Percentiles rank a stretch among this genome's conserved stretches.
Evolutionary conservation across 2,888 invertebrate genomes (phyloP).

Genomic region (Antheraea yamamai): DNA sequence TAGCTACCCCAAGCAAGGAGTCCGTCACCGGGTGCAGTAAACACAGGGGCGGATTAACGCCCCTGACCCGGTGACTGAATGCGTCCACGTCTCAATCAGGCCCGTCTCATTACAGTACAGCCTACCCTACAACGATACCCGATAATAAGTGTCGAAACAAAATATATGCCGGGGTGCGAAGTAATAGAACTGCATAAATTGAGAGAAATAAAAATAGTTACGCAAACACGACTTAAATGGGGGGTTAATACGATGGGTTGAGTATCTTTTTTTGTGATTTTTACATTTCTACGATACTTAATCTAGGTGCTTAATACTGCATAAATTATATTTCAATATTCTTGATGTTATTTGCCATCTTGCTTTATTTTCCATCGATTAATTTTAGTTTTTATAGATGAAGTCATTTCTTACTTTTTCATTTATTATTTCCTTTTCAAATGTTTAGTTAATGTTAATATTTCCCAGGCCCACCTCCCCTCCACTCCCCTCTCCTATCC

Average conservation of each 20-base stretch:
- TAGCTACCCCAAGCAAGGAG: slow-evolving; percentile 30
- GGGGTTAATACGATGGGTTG: too few relatives aligned
- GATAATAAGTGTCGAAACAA: slow-evolving; percentile 29
- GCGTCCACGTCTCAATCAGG: slow-evolving; percentile 66
- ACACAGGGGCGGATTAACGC: slow-evolving; percentile 60
- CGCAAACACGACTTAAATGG: not conserved
- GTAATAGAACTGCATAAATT: not conserved
- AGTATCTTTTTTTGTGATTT: not conserved
- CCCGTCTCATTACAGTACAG: slow-evolving; percentile 41
- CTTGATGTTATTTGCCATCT: too few relatives aligned
- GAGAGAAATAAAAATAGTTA: not conserved
- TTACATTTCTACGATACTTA: not conserved
- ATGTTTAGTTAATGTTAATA: too few relatives aligned
- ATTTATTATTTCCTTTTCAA: too few relatives aligned
- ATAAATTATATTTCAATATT: too few relatives aligned
- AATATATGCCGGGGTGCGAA: slow-evolving; percentile 3
- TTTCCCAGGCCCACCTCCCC: too few relatives aligned
- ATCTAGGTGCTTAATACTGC: too few relatives aligned
- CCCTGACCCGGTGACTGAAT: slow-evolving; percentile 74
- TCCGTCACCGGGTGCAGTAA: slow-evolving; percentile 38
- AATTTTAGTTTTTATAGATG: too few relatives aligned
- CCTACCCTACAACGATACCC: slow-evolving; percentile 31
- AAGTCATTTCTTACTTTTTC: too few relatives aligned
- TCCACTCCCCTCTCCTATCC: too few relatives aligned
- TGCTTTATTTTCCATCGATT: too few relatives aligned